A percentile compares a stretch with the other conserved stretches of the same genome.
Conservation (phyloP, 2,113 vertebrate genomes). For the Pseudorectes ferrugineus region DNA sequence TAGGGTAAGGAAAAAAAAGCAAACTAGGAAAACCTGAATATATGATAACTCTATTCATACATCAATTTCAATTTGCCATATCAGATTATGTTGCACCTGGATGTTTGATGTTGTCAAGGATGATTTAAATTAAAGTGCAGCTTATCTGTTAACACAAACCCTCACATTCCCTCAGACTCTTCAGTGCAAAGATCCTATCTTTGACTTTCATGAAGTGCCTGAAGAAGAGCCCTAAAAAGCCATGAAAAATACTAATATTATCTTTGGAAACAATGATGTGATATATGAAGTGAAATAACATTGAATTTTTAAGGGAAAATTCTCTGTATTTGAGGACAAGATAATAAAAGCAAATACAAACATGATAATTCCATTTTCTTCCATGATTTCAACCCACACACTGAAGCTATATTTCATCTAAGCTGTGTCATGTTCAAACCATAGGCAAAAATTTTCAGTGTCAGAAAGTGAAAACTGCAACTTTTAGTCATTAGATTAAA, state of each 20-base stretch:
- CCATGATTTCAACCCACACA: not conserved
- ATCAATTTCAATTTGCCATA: not conserved
- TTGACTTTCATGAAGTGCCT: not conserved
- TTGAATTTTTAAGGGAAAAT: not conserved
- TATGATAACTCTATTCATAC: not conserved
- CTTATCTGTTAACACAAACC: not conserved
- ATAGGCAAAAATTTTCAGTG: not conserved
- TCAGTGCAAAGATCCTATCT: not conserved
- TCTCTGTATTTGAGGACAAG: not conserved
- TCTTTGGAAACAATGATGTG: not conserved
- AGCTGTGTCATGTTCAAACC: not conserved
- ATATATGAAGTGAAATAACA: not conserved
- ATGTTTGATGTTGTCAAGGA: conserved; percentile 12
- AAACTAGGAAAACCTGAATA: not conserved
- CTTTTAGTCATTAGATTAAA: not conserved
- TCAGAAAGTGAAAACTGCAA: not conserved
- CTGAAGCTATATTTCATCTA: not conserved
- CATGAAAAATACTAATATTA: not conserved
- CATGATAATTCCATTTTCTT: not conserved
- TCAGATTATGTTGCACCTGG: conserved; percentile 31
- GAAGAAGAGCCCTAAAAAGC: not conserved
- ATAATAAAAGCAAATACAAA: not conserved
- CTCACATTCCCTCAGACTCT: not conserved
- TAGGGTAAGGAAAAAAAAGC: not conserved
- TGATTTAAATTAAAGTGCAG: not conserved